These are phyloP conservation scores for Leptatherina wallacei DNA, from an alignment of 2,797 vertebrate species.

Conservation along the genomic window DNA sequence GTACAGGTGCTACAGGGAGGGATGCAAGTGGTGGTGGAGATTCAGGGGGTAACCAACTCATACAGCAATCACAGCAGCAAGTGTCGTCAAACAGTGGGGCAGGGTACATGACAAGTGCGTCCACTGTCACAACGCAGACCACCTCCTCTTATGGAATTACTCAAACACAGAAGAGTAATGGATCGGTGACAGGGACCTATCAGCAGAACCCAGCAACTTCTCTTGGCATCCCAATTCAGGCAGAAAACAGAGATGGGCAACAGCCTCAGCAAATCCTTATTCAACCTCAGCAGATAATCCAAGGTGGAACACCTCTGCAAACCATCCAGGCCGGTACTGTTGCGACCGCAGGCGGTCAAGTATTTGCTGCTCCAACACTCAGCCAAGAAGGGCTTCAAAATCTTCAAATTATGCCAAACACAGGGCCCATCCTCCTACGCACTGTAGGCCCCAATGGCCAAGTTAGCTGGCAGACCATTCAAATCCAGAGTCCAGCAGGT, in stretches of 20 bases:
- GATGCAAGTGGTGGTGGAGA: conserved; percentile 66
- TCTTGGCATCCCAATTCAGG: conserved; percentile 72
- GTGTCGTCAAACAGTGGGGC: conserved; percentile 57
- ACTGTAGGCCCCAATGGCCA: conserved; percentile 94
- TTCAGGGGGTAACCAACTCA: conserved; percentile 65
- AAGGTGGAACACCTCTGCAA: conserved; percentile 88
- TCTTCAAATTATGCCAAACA: conserved; percentile 91
- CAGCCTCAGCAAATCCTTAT: conserved; percentile 93
- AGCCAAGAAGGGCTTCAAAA: conserved; percentile 93
- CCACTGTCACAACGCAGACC: conserved; percentile 88
- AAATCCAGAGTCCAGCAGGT: conserved; percentile 92
- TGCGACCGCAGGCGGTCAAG: conserved; percentile 85
- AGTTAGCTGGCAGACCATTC: conserved; percentile 96
- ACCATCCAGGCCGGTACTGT: conserved; percentile 89
- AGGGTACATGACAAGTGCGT: conserved; percentile 73
- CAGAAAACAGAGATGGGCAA: conserved; percentile 82
- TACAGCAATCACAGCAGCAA: conserved; percentile 69
- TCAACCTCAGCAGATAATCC: conserved; percentile 92
- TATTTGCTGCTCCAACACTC: conserved; percentile 91
- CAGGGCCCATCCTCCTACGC: conserved; percentile 92
- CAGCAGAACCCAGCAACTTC: conserved; percentile 70
- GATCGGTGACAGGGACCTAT: conserved; percentile 54
- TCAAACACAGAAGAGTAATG: conserved; percentile 73
- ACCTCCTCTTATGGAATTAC: conserved; percentile 84
- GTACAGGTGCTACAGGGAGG: conserved; percentile 61